Base-by-base conservation (phyloP, 2,888 invertebrate species). In the Drosophila borealis region DNA sequence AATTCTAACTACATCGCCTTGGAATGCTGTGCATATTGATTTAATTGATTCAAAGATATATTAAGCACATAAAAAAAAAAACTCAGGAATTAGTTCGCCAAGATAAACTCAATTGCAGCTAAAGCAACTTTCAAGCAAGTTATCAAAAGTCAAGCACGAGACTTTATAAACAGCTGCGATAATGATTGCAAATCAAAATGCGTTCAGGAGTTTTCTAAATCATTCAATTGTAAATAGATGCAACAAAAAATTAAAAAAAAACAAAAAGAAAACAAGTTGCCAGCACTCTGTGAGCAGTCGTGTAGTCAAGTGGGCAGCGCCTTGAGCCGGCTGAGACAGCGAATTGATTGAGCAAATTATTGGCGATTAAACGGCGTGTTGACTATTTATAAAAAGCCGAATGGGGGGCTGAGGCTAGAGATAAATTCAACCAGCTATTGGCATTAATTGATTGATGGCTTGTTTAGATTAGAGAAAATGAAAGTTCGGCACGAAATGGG, bases 401-500 rank as follows among this genome's bases (percentile, higher is more conserved):
- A 46, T n/a, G 19, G 19, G 36, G 14, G 11, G 17, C 25, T n/a
- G 60, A 11, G 29, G 59, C 36, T 19, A 11, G 4, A 9, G 69
- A 67, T 46, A 73, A 66, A 66, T 59, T 57, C 50, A 63, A 67
- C 29, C 62, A 65, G 61, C 69, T 72, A 80, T 70, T 84, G 81
- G 78, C 74, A 74, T 89, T 85, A 87, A 85, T 85, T 85, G 88
- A 85, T 89, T 89, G 85, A 85, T 85, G 75, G 74, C 80, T 86
- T 77, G 88, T 82, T 88, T 83, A 75, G 83, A 88, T 83, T 78
- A 73, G 41, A 72, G 80, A 84, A 81, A 83, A 88, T 68, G 81
- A 84, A 86, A 88, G 84, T 82, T 85, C 13, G 44, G 6, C 44
- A 49, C 54, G 53, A 83, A 83, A 82, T 85, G 71, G 89, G 87